Base-by-base conservation (phyloP, 2,797 vertebrate genomes). In the Micromesistius poutassou region DNA sequence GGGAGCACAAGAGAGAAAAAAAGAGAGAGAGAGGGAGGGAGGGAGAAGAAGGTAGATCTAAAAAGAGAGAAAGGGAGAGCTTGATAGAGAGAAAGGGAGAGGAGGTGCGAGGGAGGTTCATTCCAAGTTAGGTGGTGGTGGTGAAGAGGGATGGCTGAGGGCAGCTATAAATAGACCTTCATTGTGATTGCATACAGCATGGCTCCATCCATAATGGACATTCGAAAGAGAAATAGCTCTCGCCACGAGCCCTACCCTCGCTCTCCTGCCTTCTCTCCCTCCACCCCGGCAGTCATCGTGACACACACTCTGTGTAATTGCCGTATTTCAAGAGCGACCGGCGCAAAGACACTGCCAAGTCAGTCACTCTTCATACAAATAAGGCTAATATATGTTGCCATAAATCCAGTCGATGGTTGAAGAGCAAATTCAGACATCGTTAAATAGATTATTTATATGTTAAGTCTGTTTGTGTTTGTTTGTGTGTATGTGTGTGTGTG, bases 91-190 rank as follows among this genome's bases (percentile, higher is more conserved):
- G 19, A 55, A 10, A 55, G 50, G n/a, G 77, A 71, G 75, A 74
- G 73, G 74, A 33, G 35, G 72, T n/a, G 35, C n/a, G 31, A 73
- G 31, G 16, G 72, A 73, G 31, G 36, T 22, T 22, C 31, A n/a
- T 38, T 9, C 14, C 13, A 12, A 72, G 71, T 72, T 35, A 35
- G 71, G 80, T 72, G 83, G 77, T 79, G 83, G 77, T 79, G 77
- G 77, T 78, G 77, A 85, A 81, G 83, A 87, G 73, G 76, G 84
- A 85, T 86, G 78, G 79, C 40, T 85, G 74, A 81, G 77, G 87
- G 84, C 71, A 78, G 25, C 88, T 91, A 91, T 88, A 91, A 90
- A 92, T 93, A 93, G 75, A 22, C 79, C 79, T 80, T 93, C 84
- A 91, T 92, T 92, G 87, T 84, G 86, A 93, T 92, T 90, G 89